These are phyloP conservation scores for Phlogophora meticulosa DNA, from an alignment of 2,888 invertebrate genomes.

Conservation along the genomic window DNA sequence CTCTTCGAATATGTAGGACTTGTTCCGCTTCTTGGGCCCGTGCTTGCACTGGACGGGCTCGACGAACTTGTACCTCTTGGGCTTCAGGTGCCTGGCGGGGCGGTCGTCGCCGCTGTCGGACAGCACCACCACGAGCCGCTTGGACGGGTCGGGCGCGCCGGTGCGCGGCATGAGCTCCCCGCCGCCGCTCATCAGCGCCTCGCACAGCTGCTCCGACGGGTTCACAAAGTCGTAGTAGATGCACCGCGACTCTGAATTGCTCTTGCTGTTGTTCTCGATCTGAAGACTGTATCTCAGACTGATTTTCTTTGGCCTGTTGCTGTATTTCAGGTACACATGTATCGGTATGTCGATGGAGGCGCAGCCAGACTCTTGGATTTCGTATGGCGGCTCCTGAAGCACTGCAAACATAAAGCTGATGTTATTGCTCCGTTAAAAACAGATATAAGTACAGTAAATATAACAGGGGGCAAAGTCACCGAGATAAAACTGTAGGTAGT, in stretches of 20 bases:
- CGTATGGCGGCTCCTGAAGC: conserved; percentile 89
- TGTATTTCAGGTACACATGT: conserved; percentile 87
- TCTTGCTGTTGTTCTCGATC: conserved; percentile 83
- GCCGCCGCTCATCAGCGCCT: conserved; percentile 84
- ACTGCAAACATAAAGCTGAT: conserved; percentile 78
- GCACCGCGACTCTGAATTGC: conserved; percentile 82
- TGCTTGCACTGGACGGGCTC: conserved; percentile 81
- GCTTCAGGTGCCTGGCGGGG: conserved; percentile 65
- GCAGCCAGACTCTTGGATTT: conserved; percentile 88
- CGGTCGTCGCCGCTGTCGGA: conserved; percentile 75
- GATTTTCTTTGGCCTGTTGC: conserved; percentile 85
- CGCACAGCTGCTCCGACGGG: conserved; percentile 82
- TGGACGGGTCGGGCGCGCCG: conserved; percentile 66
- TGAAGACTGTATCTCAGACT: conserved; percentile 84
- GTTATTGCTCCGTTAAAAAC: conserved; percentile 67
- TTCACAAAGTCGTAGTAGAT: conserved; percentile 87
- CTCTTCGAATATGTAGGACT: conserved; percentile 76
- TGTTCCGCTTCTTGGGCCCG: conserved; percentile 71
- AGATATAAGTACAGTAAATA: conserved; percentile 58
- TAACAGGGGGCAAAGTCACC: conserved; percentile 70
- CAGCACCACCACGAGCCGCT: conserved; percentile 77
- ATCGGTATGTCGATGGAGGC: conserved; percentile 88
- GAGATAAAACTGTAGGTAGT: conserved; percentile 71
- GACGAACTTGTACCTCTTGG: conserved; percentile 80
- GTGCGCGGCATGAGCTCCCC: conserved; percentile 83